Conservation (phyloP, 2,797 vertebrate genomes). For the Philypnodon macrostomus region DNA sequence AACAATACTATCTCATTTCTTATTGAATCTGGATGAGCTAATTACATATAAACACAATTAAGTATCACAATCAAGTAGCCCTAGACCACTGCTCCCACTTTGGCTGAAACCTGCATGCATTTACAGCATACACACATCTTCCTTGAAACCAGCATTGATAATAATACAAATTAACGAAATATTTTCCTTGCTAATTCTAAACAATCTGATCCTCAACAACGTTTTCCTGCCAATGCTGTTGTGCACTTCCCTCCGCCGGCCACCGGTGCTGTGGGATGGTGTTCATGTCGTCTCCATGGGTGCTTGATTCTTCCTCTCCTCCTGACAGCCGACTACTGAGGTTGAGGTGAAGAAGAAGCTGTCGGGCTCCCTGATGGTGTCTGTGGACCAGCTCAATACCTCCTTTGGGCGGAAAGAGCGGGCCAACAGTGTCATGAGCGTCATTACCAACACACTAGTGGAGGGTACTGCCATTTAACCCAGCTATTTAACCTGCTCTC, state of each 20-base stretch:
- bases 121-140: conserved; percentile 65
- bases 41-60: conserved; percentile 62
- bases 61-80: conserved; percentile 61
- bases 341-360: conserved; percentile 96
- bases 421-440: conserved; percentile 96
- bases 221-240: conserved; percentile 66
- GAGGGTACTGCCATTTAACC: conserved; percentile 87
- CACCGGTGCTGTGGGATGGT: conserved; percentile 71
- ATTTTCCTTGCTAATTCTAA: conserved; percentile 18
- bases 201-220: conserved; percentile 50
- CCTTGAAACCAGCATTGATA: conserved; percentile 69
- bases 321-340: conserved; percentile 91
- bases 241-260: conserved; percentile 73
- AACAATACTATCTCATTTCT: conserved; percentile 61
- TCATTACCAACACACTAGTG: conserved; percentile 95
- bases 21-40: conserved; percentile 58
- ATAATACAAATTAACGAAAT: conserved; percentile 56
- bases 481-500: conserved; percentile 74
- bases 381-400: conserved; percentile 95
- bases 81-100: conserved; percentile 69
- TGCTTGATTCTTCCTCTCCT: conserved; percentile 77
- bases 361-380: conserved; percentile 94
- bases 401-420: conserved; percentile 95
- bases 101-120: conserved; percentile 75
- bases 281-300: conserved; percentile 76